Conservation (phyloP, 2,888 invertebrate species). For the Epinotia bilunana region DNA sequence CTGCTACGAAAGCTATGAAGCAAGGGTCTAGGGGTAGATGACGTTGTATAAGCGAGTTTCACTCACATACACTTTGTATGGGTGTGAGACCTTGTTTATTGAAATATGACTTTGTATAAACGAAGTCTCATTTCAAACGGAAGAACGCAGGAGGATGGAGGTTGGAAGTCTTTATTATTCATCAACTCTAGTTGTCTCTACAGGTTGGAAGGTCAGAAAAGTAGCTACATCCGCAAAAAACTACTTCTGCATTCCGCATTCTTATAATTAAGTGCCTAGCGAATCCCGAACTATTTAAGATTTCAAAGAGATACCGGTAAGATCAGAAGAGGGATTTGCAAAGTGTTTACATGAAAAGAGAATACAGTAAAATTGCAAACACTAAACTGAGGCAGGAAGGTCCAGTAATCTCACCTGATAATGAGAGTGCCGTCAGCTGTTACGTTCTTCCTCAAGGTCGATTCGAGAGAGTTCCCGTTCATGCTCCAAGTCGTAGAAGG, state of each 20-base stretch:
- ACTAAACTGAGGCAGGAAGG: background rate
- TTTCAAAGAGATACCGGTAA: too few species aligned
- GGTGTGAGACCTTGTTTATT: too few species aligned
- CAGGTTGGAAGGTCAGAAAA: background rate
- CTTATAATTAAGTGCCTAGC: background rate
- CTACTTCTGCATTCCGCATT: background rate
- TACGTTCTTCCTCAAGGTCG: slow-evolving; percentile 87
- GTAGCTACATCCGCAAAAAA: background rate
- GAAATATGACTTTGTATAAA: too few species aligned
- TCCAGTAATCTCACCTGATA: slow-evolving; percentile 83
- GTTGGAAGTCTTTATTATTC: background rate
- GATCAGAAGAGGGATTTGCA: too few species aligned
- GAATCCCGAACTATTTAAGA: background rate
- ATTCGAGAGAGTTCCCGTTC: slow-evolving; percentile 89
- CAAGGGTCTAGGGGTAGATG: too few species aligned
- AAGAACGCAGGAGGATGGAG: too few species aligned
- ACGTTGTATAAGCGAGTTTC: too few species aligned
- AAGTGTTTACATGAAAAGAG: background rate
- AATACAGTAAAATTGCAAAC: background rate
- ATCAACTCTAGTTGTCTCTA: background rate
- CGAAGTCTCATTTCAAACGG: too few species aligned
- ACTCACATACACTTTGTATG: too few species aligned
- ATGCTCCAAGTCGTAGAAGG: slow-evolving; percentile 92
- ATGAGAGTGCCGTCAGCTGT: slow-evolving; percentile 89
- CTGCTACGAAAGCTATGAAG: too few species aligned